Evolutionary conservation across 2,888 invertebrate genomes (phyloP).

Genomic region (Incurvaria masculella): DNA sequence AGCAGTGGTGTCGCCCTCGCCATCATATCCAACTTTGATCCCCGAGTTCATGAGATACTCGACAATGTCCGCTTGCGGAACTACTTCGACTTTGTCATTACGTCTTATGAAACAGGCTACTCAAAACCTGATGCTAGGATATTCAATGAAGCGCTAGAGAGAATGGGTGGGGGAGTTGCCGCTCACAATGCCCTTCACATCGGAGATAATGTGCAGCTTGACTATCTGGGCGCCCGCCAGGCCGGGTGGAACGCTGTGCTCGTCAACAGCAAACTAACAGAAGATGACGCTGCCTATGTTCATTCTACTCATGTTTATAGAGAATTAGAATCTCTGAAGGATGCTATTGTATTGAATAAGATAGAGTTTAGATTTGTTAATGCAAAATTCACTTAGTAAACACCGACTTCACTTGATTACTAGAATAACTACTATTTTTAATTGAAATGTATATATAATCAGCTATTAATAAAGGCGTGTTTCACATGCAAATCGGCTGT

Average conservation of each 20-base stretch:
- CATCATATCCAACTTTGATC: slow-evolving; percentile 88
- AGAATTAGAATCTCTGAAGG: background rate
- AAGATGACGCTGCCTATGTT: background rate
- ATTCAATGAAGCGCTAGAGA: slow-evolving; percentile 63
- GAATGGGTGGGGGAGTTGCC: slow-evolving; percentile 35
- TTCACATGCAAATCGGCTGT: too few species aligned
- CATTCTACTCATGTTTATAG: background rate
- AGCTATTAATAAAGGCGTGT: too few species aligned
- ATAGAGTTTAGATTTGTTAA: background rate
- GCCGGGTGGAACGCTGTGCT: slow-evolving; percentile 72
- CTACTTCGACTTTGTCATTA: slow-evolving; percentile 76
- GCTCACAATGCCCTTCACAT: slow-evolving; percentile 73
- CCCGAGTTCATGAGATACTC: slow-evolving; percentile 68
- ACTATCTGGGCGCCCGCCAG: slow-evolving; percentile 72
- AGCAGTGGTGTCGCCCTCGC: slow-evolving; percentile 56
- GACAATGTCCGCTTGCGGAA: slow-evolving; percentile 60
- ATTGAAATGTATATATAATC: too few species aligned
- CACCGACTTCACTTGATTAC: too few species aligned
- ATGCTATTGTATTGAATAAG: background rate
- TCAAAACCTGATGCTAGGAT: slow-evolving; percentile 76
- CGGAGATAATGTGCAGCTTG: slow-evolving; percentile 73
- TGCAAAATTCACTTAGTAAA: too few species aligned
- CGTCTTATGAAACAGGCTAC: slow-evolving; percentile 70
- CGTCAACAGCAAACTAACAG: slow-evolving; percentile 15
- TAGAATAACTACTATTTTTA: too few species aligned